Evolutionary conservation across 2,797 vertebrate genomes (phyloP), one percentile per base, ranked within the genome.

Genomic region (Oryzias dopingdopingensis): DNA sequence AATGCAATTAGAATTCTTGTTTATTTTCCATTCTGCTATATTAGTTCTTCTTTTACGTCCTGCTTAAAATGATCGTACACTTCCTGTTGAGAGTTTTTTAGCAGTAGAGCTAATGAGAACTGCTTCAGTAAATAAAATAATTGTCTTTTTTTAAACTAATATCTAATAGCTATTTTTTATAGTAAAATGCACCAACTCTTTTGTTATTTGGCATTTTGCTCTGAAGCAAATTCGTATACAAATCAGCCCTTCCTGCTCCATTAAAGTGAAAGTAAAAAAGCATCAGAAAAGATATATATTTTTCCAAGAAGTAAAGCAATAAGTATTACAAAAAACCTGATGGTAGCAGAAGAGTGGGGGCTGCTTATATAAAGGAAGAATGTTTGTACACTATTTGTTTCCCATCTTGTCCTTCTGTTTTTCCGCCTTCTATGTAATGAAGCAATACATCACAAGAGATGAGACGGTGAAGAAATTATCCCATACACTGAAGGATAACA

Each of bases 391-490:
- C 62, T 65, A 18, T 32, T 57, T 48, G 5, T 49, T 59, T 10
- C 23, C 29, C 1, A 0, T 52, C 7, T 7, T 42, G n/a, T 5
- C 20, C 44, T n/a, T 49, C 15, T 40, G 26, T 23, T 37, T 7
- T 26, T 29, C 41, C 17, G 10, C 32, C 17, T 23, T 37, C 14
- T 45, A 49, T 26, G 41, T 81, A 77, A 82, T 82, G 65, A 79
- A 65, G 49, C 61, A 24, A 79, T 84, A 46, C 58, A 80, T 80
- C 79, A 75, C 58, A 1, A 13, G 12, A 46, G 56, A 75, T 78
- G 49, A 85, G 74, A 76, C 49, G 65, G 64, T 24, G 51, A 64
- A 74, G 49, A 72, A 76, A 70, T 79, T 1, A 75, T 62, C 42
- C 52, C 16, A 6, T 49, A 59, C 63, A 70, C 53, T 37, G 55